Base-by-base conservation (phyloP, 2,113 vertebrate genomes). In the Gadus macrocephalus region DNA sequence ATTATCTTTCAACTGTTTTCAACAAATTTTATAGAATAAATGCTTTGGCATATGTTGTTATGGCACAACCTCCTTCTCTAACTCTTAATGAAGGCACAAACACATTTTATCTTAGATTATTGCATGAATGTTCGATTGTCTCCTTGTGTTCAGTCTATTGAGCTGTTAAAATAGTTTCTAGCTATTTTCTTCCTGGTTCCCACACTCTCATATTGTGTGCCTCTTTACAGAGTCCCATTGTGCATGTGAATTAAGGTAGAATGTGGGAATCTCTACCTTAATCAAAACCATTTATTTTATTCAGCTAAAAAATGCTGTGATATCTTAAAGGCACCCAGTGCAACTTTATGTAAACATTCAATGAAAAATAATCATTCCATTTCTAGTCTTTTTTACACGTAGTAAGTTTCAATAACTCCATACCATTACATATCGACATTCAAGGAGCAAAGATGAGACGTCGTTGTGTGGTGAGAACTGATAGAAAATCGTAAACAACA, bases 121-220 rank as follows among this genome's bases (percentile, higher is more conserved):
- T 49, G n/a, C 56, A 22, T 60, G 53, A 65, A 67, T 53, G 31
- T 38, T 61, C 3, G 9, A 64, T 69, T 66, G 15, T 66, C 17
- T 6, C 17, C 2, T 64, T 64, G 42, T 1, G 5, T 49, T 66
- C 27, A 62, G 63, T 2, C 38, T 12, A 56, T 72, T 31, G 14
- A 58, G 31, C 62, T 62, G 16, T 62, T 16, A 35, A 15, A 16
- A 60, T 59, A 35, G 14, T 4, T 66, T 65, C 20, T 2, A 9
- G 58, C 66, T 70, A 63, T 76, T 77, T n/a, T 72, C 67, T 68
- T 71, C 53, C 65, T 15, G 64, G 0, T 27, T 67, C 5, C 68
- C 20, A 62, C 58, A 20, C 15, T 16, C 56, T 14, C 53, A 20
- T 15, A 20, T 72, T 60, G 28, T 68, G 28, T 75, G 38, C 17